Evolutionary conservation across 2,113 vertebrate genomes (phyloP).

Genomic region (Steatornis caripensis): DNA sequence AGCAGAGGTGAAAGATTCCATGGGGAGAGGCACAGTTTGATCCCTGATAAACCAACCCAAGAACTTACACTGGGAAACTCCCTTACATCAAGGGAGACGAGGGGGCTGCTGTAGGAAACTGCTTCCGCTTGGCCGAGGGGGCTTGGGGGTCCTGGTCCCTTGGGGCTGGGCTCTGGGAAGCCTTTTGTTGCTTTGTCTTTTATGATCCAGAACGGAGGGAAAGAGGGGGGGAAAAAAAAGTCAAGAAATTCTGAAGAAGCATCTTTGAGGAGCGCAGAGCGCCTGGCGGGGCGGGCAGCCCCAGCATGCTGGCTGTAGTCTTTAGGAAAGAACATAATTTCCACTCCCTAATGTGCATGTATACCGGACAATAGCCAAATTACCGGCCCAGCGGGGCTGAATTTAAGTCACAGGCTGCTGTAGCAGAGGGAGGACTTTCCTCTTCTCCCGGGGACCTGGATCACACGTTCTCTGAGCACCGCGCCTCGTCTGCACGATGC

Average conservation of each 20-base stretch:
- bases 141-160: not conserved
- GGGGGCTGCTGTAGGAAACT: no score
- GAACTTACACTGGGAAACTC: not conserved
- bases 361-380: not conserved
- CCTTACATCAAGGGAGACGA: not conserved
- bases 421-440: not conserved
- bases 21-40: not conserved
- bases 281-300: accelerated
- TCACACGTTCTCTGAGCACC: not conserved
- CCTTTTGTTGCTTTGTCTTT: not conserved
- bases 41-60: not conserved
- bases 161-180: not conserved
- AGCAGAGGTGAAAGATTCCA: not conserved
- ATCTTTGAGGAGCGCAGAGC: not conserved
- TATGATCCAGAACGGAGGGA: not conserved
- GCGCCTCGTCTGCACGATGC: accelerated
- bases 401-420: not conserved
- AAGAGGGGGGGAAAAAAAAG: no score
- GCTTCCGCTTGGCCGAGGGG: no score
- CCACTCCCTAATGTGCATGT: not conserved
- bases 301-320: not conserved
- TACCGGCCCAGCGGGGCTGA: not conserved
- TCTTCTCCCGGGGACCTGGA: not conserved
- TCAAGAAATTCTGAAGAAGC: not conserved
- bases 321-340: not conserved